phyloP scores from a whole-genome alignment of 2,888 invertebrate species.

The Meteorus colon region DNA sequence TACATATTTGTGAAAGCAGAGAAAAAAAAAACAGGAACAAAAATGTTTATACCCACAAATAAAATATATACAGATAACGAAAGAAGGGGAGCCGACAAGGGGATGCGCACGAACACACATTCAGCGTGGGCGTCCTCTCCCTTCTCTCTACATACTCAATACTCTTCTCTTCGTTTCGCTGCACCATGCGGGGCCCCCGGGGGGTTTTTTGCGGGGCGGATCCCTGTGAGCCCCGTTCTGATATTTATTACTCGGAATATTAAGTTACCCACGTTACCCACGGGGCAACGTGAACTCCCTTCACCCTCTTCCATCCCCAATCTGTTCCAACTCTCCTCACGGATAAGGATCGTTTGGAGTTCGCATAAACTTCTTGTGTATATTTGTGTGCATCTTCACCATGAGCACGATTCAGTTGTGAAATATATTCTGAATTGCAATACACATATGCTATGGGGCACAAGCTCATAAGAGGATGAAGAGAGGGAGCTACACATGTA shows the following conservation, averaged over 20 bases:
- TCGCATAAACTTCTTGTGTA: slow-evolving; percentile 11
- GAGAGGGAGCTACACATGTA: not conserved
- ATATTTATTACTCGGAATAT: slow-evolving; percentile 70
- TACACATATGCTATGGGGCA: not conserved
- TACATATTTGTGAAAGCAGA: not conserved
- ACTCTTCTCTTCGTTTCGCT: slow-evolving; percentile 40
- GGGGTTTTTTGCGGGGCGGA: slow-evolving; percentile 66
- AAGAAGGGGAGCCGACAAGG: not conserved
- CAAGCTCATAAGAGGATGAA: not conserved
- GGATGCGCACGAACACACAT: not conserved
- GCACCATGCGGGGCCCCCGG: slow-evolving; percentile 53
- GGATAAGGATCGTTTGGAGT: slow-evolving; percentile 11
- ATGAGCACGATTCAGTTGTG: not conserved
- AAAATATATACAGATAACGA: slow-evolving; percentile 20
- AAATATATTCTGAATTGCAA: slow-evolving; percentile 1
- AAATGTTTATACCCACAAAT: not conserved
- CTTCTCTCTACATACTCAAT: not conserved
- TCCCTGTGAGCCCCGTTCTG: slow-evolving; percentile 62
- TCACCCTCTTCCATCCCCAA: slow-evolving; percentile 11
- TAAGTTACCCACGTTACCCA: slow-evolving; percentile 67
- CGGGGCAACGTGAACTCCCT: slow-evolving; percentile 27
- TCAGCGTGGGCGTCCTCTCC: slow-evolving; percentile 25
- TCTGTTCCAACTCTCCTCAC: slow-evolving; percentile 19
- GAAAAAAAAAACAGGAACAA: not conserved
- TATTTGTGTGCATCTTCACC: slow-evolving; percentile 11